phyloP scores from a whole-genome alignment of 2,113 vertebrate genomes.

The Corvus moneduloides region DNA sequence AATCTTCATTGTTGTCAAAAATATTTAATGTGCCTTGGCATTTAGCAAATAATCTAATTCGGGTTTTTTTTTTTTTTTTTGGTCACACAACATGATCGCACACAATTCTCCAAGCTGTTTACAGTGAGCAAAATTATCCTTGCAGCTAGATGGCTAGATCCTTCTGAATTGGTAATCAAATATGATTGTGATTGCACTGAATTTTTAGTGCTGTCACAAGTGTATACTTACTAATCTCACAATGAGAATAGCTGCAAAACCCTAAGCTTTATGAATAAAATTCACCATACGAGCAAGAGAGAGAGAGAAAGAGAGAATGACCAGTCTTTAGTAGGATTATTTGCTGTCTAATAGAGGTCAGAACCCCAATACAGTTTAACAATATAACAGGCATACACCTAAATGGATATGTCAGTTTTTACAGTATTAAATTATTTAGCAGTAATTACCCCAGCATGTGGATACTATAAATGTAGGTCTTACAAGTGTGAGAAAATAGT shows the following conservation, averaged over 20 bases:
- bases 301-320: constrained; percentile 55
- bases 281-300: constrained; percentile 2
- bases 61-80: constrained; percentile 19
- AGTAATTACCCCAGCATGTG: constrained; percentile 75
- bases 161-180: constrained; percentile 67
- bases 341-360: constrained; percentile 75
- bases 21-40: constrained; percentile 74
- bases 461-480: constrained; percentile 72
- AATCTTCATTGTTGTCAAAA: constrained; percentile 75
- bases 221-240: constrained; percentile 50
- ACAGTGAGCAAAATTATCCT: constrained; percentile 65
- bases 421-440: constrained; percentile 77
- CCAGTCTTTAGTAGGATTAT: constrained; percentile 72
- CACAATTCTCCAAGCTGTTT: constrained; percentile 70
- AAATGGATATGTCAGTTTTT: constrained; percentile 75
- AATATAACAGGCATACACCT: constrained; percentile 70
- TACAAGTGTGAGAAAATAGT: constrained; percentile 65
- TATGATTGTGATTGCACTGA: constrained; percentile 59
- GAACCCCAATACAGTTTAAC: constrained; percentile 72
- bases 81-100: constrained; percentile 70
- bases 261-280: constrained; percentile 54
- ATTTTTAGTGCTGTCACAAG: constrained; percentile 53
- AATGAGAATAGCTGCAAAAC: constrained; percentile 29
- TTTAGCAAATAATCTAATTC: constrained; percentile 74
- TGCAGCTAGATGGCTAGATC: constrained; percentile 56